Conservation (phyloP, 2,888 invertebrate species). For the Pristionchus exspectatus region DNA sequence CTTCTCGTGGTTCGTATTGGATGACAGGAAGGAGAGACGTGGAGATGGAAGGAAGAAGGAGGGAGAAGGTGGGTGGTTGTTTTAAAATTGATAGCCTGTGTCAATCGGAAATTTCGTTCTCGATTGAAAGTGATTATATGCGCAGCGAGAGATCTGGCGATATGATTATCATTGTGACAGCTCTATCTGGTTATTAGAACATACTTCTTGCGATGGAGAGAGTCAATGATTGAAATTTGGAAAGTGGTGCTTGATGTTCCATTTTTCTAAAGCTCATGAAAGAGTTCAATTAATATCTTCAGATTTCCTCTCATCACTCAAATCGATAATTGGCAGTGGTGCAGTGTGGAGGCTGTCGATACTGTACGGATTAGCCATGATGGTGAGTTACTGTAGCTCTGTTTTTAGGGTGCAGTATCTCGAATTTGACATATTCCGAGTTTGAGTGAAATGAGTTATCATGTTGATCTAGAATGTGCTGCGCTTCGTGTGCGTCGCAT, state of each 20-base stretch:
- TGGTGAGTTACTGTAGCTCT: slow-evolving; percentile 54
- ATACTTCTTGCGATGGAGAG: too few relatives aligned
- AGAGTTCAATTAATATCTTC: background rate
- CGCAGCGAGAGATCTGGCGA: too few relatives aligned
- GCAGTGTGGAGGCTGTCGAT: slow-evolving; percentile 58
- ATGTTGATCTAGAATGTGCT: slow-evolving; percentile 31
- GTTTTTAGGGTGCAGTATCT: background rate
- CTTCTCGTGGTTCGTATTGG: slow-evolving; percentile 22
- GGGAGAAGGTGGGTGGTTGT: background rate
- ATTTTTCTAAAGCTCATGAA: too few relatives aligned
- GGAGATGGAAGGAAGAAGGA: slow-evolving; percentile 17
- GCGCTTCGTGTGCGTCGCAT: background rate
- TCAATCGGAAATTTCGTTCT: too few relatives aligned
- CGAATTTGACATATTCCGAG: background rate
- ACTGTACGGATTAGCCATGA: slow-evolving; percentile 57
- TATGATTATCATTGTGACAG: too few relatives aligned
- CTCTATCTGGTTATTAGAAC: too few relatives aligned
- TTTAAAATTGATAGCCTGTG: background rate
- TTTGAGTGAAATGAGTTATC: background rate
- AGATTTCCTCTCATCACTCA: slow-evolving; percentile 14
- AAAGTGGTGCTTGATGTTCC: background rate
- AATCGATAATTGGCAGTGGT: background rate
- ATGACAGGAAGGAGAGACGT: slow-evolving; percentile 14
- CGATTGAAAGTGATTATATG: too few relatives aligned
- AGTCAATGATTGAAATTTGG: background rate